Evolutionary conservation across 2,888 invertebrate genomes (phyloP), one percentile per base, ranked within the genome.

Genomic region (Phrixothrix hirtus): DNA sequence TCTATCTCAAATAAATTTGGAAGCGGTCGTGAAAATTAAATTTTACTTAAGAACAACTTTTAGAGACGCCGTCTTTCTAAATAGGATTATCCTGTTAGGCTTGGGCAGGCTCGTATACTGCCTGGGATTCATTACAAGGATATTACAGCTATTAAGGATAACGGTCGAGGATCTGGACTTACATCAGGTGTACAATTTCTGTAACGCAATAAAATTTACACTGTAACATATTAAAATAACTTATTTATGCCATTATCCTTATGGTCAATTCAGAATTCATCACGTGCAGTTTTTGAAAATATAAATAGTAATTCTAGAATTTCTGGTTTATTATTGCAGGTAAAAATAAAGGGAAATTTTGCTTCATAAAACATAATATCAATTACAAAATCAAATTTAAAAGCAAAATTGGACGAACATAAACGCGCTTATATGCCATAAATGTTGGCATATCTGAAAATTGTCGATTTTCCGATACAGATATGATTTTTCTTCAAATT

Each of bases 111-210:
- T 32, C 15, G 27, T 12, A 10, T 44, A 17, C 45, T 48, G 54
- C 27, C 26, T 44, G 38, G 48, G 54, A 48, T 54, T 54, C 54
- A 54, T 54, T 54, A 54, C 48, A 43, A 36, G 54, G 54, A 48
- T 48, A 54, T 54, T 54, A 54, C 43, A 25, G 54, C 44, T 44
- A 46, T 52, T 52, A 52, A 38, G 44, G 39, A 16, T 31, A 39
- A 38, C 39, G 32, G 26, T 43, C 17, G 30, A 30, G 31, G 25
- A 37, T 41, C 36, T 27, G 30, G 38, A 11, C 34, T 34, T 51
- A 41, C 52, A 47, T 52, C 52, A 52, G 52, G 52, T 52, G 52
- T 42, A 12, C 42, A 30, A 36, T 52, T 52, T 46, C 30, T 41
- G 14, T 27, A 41, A 34, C 51, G 26, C 43, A 39, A 50, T 39